Conservation (phyloP, 2,797 vertebrate species). For the Hipposideros larvatus region DNA sequence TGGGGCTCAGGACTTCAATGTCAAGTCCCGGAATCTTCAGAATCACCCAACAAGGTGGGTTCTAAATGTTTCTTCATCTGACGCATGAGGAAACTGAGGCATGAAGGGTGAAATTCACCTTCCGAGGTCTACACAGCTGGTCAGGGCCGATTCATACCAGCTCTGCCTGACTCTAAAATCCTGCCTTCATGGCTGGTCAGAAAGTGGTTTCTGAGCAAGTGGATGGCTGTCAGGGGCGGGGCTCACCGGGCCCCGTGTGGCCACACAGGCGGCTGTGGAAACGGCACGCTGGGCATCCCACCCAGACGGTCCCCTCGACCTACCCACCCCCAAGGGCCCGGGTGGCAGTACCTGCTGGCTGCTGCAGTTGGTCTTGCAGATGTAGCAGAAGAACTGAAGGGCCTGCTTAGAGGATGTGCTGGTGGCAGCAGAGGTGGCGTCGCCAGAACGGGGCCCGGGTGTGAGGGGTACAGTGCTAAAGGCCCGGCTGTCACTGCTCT, state of each 20-base stretch:
- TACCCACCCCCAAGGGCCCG: neutral
- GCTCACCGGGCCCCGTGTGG: neutral
- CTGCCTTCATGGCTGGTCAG: neutral
- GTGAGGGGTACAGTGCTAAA: slow-evolving; percentile 87
- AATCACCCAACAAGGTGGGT: neutral
- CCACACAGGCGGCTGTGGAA: neutral
- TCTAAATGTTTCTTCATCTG: neutral
- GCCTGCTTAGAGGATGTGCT: slow-evolving; percentile 82
- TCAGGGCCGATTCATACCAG: neutral
- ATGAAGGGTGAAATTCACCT: neutral
- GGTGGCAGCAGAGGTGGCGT: slow-evolving; percentile 34
- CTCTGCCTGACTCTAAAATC: neutral
- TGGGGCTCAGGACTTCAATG: neutral
- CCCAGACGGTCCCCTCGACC: neutral
- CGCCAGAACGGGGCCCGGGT: slow-evolving; percentile 69
- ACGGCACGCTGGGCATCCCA: neutral
- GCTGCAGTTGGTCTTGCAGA: slow-evolving; percentile 96
- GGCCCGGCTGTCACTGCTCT: slow-evolving; percentile 90
- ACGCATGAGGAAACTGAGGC: neutral
- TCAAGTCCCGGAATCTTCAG: neutral
- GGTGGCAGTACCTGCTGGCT: slow-evolving; percentile 93
- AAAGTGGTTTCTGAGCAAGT: neutral
- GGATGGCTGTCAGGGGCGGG: neutral
- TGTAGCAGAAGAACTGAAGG: slow-evolving; percentile 96
- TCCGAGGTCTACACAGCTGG: neutral